phyloP scores from a whole-genome alignment of 2,113 vertebrate species.

The Oxyura jamaicensis region DNA sequence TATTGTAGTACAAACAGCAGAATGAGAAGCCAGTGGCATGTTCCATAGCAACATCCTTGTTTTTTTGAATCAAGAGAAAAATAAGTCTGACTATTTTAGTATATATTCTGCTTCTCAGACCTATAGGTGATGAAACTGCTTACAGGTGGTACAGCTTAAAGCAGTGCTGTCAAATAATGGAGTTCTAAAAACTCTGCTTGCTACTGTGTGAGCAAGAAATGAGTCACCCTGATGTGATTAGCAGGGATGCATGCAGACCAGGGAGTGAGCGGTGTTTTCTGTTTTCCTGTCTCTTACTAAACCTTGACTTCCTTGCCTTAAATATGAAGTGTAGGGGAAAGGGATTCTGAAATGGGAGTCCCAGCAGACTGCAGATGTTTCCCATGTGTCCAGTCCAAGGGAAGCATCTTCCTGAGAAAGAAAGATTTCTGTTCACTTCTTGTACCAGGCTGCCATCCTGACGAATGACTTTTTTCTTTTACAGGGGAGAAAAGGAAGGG shows the following conservation, averaged over 20 bases:
- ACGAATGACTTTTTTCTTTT: background rate
- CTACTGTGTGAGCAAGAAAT: background rate
- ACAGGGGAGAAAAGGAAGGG: background rate
- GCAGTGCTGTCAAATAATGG: background rate
- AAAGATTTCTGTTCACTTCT: background rate
- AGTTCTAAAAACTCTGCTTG: background rate
- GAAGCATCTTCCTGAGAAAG: background rate
- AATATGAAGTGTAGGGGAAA: background rate
- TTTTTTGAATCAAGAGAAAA: background rate
- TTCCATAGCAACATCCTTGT: background rate
- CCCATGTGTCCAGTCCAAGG: background rate
- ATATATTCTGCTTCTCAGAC: background rate
- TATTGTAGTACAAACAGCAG: background rate
- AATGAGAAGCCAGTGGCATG: accelerated
- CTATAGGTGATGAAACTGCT: accelerated
- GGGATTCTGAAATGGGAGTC: background rate
- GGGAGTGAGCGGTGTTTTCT: background rate
- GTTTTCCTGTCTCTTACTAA: background rate
- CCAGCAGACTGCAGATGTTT: background rate
- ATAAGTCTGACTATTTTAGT: background rate
- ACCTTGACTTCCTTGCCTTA: background rate
- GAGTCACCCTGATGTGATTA: background rate
- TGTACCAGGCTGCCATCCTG: background rate
- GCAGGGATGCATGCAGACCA: background rate
- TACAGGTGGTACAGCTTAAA: background rate